Evolutionary conservation across 1,140 invertebrate species (phyloP).

Genomic region (Eurosta solidaginis): DNA sequence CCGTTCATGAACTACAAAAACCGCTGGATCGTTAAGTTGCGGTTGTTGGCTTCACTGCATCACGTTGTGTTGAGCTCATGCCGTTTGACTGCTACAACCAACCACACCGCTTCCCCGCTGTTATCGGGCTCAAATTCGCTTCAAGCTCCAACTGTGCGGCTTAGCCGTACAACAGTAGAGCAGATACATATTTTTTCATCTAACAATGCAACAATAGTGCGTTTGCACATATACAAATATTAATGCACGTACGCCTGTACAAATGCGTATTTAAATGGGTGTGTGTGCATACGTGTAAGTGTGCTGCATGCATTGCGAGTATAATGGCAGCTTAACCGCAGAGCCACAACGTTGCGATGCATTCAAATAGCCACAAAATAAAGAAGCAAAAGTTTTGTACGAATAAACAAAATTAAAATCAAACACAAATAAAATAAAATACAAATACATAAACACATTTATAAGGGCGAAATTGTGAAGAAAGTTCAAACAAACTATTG

Average conservation of each 20-base stretch:
- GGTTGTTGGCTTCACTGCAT: slow-evolving; percentile 19
- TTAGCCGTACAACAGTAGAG: too few relatives aligned
- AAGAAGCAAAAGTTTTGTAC: too few relatives aligned
- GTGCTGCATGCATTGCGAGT: neutral
- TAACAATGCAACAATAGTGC: too few relatives aligned
- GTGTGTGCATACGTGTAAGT: neutral
- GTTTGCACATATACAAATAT: neutral
- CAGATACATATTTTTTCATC: neutral
- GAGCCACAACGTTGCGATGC: slow-evolving; percentile 8
- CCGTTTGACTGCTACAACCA: too few relatives aligned
- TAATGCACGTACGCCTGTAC: neutral
- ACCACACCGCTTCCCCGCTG: neutral
- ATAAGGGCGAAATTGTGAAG: neutral
- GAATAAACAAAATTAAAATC: too few relatives aligned
- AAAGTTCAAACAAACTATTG: neutral
- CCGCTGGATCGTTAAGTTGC: slow-evolving; percentile 25
- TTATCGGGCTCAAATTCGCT: slow-evolving; percentile 21
- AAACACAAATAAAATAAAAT: neutral
- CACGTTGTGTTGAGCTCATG: neutral
- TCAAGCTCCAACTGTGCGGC: slow-evolving; percentile 11
- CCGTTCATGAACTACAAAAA: slow-evolving; percentile 39
- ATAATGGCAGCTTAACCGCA: slow-evolving; percentile 28
- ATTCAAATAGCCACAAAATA: slow-evolving; percentile 15
- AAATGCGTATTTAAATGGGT: neutral
- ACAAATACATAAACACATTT: neutral